phyloP scores from a whole-genome alignment of 2,113 vertebrate species.

The Epinephelus fuscoguttatus region DNA sequence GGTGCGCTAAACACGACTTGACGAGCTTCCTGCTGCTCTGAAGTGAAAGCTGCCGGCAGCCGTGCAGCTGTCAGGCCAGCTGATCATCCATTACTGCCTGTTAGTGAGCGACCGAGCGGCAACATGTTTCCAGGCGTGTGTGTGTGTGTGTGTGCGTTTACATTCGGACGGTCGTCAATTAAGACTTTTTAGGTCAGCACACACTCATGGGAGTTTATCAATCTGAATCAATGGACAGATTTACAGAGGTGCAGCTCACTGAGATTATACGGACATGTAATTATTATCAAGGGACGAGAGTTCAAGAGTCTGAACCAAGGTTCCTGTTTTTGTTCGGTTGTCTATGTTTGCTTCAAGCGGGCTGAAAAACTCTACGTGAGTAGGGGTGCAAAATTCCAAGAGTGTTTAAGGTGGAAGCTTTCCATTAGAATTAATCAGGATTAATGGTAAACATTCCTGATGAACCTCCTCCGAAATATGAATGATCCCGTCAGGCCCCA shows the following conservation, averaged over 20 bases:
- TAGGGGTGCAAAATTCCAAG: too few relatives aligned
- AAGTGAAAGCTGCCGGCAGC: slow-evolving; percentile 93
- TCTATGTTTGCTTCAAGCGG: too few relatives aligned
- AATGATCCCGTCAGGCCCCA: too few relatives aligned
- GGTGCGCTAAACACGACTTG: slow-evolving; percentile 90
- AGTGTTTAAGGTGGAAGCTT: too few relatives aligned
- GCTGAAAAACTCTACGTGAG: too few relatives aligned
- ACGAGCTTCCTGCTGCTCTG: slow-evolving; percentile 92
- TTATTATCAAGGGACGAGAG: not conserved
- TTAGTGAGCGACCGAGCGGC: slow-evolving; percentile 67
- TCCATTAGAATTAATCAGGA: too few relatives aligned
- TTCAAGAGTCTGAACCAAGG: not conserved
- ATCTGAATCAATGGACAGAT: slow-evolving; percentile 14
- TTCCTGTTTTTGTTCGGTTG: too few relatives aligned
- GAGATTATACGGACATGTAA: not conserved
- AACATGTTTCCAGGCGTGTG: slow-evolving; percentile 49
- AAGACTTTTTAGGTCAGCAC: slow-evolving; percentile 27
- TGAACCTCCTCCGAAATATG: too few relatives aligned
- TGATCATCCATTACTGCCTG: slow-evolving; percentile 82
- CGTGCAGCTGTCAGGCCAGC: slow-evolving; percentile 92
- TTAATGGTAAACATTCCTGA: too few relatives aligned
- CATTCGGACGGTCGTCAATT: not conserved
- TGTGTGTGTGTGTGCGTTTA: slow-evolving; percentile 24
- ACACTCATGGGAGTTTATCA: not conserved
- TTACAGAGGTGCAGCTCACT: not conserved